Evolutionary conservation across 2,888 invertebrate genomes (phyloP), one percentile per base, ranked within the genome.

Genomic region (Acronicta psi): DNA sequence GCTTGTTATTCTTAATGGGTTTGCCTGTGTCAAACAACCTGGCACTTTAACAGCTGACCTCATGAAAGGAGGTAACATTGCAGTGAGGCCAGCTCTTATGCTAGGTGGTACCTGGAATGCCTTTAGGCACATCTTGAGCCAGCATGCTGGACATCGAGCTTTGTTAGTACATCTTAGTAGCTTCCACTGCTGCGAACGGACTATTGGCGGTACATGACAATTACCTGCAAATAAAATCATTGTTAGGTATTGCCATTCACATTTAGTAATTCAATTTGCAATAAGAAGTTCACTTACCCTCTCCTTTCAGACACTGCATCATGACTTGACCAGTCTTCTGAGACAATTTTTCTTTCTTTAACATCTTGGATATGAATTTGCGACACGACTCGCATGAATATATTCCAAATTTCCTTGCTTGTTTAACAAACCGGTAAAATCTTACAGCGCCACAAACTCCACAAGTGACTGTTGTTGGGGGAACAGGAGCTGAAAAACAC

Each of bases 331-430:
- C 91, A 73, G 91, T 91, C 79, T 93, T 94, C 79, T 95, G 95
- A 34, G 95, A 94, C 80, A 95, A 91, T 67, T 95, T 95, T 77
- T 95, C 95, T 59, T 96, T 95, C 86, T 96, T 97, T 66, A 97
- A 95, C 95, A 97, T 96, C 85, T 97, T 97, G 16, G 97, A 96
- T 80, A 98, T 97, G 87, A 98, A 98, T 86, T 97, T 97, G 47
- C 97, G 95, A 87, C 98, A 98, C 9, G 97, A 96, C 84, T 97
- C 97, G 87, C 98, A 98, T 72, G 97, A 97, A 81, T 96, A 96
- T 63, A 97, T 96, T 29, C 98, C 98, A 86, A 97, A 97, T 85
- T 97, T 98, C 61, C 97, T 95, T 20, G 97, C 96, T 90, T 97
- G 97, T 80, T 96, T 96, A 10, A 97, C 95, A 85, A 97, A 97